Evolutionary conservation across 2,797 vertebrate genomes (phyloP), one percentile per base, ranked within the genome.

Genomic region (Manis pentadactyla): DNA sequence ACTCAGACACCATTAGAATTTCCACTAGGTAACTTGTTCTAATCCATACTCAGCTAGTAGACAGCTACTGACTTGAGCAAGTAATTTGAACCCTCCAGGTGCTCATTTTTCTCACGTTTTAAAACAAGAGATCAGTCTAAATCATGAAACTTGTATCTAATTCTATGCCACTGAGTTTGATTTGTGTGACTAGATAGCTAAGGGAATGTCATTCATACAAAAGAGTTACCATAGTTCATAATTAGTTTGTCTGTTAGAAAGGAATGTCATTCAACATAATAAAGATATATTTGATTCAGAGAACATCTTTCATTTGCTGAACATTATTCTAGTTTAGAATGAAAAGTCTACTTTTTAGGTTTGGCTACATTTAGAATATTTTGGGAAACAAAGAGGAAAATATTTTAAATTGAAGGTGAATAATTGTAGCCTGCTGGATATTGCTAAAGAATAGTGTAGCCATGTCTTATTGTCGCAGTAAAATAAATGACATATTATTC

Each of bases 331-430:
- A 49, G 23, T 82, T 74, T 77, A 34, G 17, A 87, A 15, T 42
- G 57, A 82, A 63, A 64, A 63, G 61, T 57, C 18, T 1, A 27
- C 3, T 34, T 89, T 74, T 34, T 1, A 53, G 64, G 86, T 84
- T 93, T 83, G n/a, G 10, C 7, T 51, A 14, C 4, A 27, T 89
- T 85, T 86, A 74, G 23, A 78, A 42, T 83, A 93, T 87, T 95
- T 90, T 69, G 23, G 31, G 42, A 63, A 93, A 55, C 19, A 53
- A 75, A 69, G 25, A 53, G n/a, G 86, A 85, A 53, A 73, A 46
- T 12, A 53, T n/a, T 73, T 93, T 89, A 27, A 13, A 78, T 46
- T 46, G 46, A 46, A 46, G 46, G 46, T 11, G 10, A 49, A 37
- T 79, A 66, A 39, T 18, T 15, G 21, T 63, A 73, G 9, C 14